Conservation (phyloP, 2,797 vertebrate species). For the Morus bassanus region DNA sequence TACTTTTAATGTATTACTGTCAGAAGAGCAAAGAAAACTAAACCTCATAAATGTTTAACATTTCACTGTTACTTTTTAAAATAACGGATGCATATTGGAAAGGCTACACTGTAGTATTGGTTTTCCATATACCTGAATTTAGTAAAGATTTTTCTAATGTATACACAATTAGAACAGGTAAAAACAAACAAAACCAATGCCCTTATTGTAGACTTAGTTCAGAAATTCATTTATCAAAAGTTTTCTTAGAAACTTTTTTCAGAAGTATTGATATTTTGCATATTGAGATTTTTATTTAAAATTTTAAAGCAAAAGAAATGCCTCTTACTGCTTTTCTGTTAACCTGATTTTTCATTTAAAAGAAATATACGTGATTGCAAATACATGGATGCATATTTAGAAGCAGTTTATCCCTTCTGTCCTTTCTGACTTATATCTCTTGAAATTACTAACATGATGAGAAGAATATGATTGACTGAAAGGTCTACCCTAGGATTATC, state of each 20-base stretch:
- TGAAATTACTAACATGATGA: rapidly evolving
- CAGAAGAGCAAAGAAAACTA: background rate
- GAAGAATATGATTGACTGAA: rapidly evolving
- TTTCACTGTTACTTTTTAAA: background rate
- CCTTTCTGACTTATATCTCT: rapidly evolving
- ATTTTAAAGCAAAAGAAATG: background rate
- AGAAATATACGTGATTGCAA: too few relatives aligned
- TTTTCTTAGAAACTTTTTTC: background rate
- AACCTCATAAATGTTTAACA: background rate
- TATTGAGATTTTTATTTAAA: background rate
- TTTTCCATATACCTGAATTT: background rate
- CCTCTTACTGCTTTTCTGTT: background rate
- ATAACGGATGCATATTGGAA: background rate
- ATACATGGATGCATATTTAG: rapidly evolving
- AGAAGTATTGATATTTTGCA: rapidly evolving
- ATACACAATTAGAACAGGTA: background rate
- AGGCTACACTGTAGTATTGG: background rate
- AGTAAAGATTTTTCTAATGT: background rate
- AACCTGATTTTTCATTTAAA: background rate
- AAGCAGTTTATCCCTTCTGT: background rate
- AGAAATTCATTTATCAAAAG: background rate
- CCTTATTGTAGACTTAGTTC: background rate
- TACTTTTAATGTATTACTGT: background rate
- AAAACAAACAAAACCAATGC: rapidly evolving
- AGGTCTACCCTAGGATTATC: rapidly evolving